A percentile compares a stretch with the other conserved stretches of the same genome.
phyloP scores from a whole-genome alignment of 2,888 invertebrate genomes.

The Lasioglossum pauxillum region DNA sequence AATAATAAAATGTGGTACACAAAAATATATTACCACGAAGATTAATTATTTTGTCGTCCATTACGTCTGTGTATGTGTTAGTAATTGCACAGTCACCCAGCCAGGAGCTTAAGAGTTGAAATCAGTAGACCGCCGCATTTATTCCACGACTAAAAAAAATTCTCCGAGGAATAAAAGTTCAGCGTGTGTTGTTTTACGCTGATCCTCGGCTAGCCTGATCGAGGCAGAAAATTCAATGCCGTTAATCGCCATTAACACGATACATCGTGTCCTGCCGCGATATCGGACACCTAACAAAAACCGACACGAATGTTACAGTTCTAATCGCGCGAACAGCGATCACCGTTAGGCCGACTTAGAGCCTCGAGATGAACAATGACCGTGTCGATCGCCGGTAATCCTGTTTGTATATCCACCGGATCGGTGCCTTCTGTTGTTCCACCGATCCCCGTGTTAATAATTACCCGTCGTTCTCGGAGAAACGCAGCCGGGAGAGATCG shows the following conservation, averaged over 20 bases:
- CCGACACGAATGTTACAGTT: conserved; percentile 31
- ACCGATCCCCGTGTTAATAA: conserved; percentile 26
- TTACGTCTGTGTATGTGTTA: neutral
- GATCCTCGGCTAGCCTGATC: neutral
- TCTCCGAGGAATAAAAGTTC: neutral
- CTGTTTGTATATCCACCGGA: conserved; percentile 12
- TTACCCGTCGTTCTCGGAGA: neutral
- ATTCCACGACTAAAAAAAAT: neutral
- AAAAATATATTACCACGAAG: no score
- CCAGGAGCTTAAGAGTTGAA: neutral
- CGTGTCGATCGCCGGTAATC: neutral
- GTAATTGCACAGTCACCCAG: neutral
- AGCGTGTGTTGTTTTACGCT: neutral
- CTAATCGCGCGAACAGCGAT: conserved; percentile 36
- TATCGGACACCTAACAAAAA: conserved; percentile 37
- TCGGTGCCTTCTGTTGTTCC: conserved; percentile 8
- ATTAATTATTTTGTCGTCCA: neutral
- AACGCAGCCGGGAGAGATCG: neutral
- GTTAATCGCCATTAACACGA: conserved; percentile 33
- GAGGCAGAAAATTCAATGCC: conserved; percentile 4
- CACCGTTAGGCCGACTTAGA: conserved; percentile 24
- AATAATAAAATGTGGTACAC: neutral
- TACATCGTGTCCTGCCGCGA: conserved; percentile 9
- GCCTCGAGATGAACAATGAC: conserved; percentile 33
- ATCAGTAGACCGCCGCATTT: neutral